Evolutionary conservation across 2,888 invertebrate genomes (phyloP).

Genomic region (Drosophila trichaetosa): DNA sequence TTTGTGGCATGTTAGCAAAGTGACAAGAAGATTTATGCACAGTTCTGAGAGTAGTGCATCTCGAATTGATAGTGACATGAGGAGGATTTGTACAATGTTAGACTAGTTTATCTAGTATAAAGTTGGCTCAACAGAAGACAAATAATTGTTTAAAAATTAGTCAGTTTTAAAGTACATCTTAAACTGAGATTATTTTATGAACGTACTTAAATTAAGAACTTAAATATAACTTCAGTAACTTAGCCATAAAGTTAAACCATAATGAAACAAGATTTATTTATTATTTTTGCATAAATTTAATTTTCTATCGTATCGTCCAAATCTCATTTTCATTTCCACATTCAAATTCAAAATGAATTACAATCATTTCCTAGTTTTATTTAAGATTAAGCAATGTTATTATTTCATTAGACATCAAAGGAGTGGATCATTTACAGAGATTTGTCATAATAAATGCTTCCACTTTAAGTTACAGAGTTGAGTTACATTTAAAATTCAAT

Average conservation of each 20-base stretch:
- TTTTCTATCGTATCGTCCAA: not conserved
- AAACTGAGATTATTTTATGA: not conserved
- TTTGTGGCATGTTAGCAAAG: constrained; percentile 60
- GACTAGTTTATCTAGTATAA: constrained; percentile 12
- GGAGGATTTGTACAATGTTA: constrained; percentile 51
- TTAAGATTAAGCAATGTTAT: not conserved
- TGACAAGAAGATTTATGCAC: constrained; percentile 69
- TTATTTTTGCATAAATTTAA: not conserved
- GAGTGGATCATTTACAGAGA: not conserved
- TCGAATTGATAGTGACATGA: constrained; percentile 69
- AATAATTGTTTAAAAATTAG: not conserved
- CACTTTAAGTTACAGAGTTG: not conserved
- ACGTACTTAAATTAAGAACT: not conserved
- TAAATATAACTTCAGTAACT: not conserved
- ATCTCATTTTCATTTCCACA: not conserved
- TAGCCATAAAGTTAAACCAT: not conserved
- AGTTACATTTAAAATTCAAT: constrained; percentile 44
- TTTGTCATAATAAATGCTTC: not conserved
- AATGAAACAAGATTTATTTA: not conserved
- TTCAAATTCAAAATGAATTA: not conserved
- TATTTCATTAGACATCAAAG: not conserved
- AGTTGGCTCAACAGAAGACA: constrained; percentile 2
- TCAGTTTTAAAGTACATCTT: not conserved
- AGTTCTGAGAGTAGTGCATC: constrained; percentile 58
- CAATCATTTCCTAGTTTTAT: not conserved